phyloP scores from a whole-genome alignment of 2,888 invertebrate species.

The Zygaena filipendulae region DNA sequence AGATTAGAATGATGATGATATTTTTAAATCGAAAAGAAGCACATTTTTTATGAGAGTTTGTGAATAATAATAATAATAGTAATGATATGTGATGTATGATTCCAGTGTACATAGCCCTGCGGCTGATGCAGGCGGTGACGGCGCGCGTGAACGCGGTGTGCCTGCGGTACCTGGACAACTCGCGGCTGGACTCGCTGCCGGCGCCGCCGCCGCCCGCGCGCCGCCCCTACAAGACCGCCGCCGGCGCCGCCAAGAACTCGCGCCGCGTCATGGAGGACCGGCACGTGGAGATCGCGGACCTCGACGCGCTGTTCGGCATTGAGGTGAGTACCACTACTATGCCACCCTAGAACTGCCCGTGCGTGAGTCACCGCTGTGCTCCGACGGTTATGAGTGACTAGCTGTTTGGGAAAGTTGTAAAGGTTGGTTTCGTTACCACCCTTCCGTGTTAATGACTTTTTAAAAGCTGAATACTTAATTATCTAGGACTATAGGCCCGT shows the following conservation, averaged over 20 bases:
- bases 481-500: no score
- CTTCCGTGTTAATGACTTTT: no score
- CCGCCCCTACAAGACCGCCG: conserved; percentile 64
- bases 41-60: no score
- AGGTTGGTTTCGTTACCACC: no score
- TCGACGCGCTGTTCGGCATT: conserved; percentile 83
- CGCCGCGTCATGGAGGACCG: conserved; percentile 94
- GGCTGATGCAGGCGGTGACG: conserved; percentile 79
- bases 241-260: conserved; percentile 81
- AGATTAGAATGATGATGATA: no score
- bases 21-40: no score
- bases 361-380: conserved; percentile 10
- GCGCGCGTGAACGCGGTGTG: conserved; percentile 78
- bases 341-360: conserved; percentile 8
- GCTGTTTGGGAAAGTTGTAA: no score
- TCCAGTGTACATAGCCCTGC: conserved; percentile 77
- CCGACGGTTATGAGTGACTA: conserved; percentile 11
- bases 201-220: conserved; percentile 68
- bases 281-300: conserved; percentile 84
- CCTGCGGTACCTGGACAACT: conserved; percentile 74
- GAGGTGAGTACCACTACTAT: conserved; percentile 74
- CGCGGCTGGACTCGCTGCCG: conserved; percentile 70
- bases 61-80: no score
- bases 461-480: no score
- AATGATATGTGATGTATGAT: no score